Evolutionary conservation across 2,888 invertebrate species (phyloP).

Genomic region (Noctua janthina): DNA sequence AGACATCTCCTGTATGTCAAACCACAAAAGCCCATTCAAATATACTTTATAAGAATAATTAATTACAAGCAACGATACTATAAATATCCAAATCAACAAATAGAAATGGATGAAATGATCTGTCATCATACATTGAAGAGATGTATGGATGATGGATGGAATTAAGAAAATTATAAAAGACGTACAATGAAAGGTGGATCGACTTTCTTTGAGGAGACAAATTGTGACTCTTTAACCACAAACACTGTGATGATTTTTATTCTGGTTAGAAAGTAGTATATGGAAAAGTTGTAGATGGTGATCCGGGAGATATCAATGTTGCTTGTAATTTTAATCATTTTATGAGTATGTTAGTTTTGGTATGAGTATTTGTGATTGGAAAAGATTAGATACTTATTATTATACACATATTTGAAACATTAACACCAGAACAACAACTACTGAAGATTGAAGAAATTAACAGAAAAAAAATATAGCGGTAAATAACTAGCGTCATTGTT

Average conservation of each 20-base stretch:
- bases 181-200: conserved; percentile 64
- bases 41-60: conserved; percentile 54
- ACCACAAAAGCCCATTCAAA: conserved; percentile 50
- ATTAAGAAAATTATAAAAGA: conserved; percentile 81
- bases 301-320: not conserved
- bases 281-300: conserved; percentile 30
- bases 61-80: conserved; percentile 58
- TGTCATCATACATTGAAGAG: conserved; percentile 72
- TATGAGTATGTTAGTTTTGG: not conserved
- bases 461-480: not conserved
- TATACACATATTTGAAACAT: not conserved
- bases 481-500: no score
- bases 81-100: conserved; percentile 75
- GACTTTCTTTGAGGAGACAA: conserved; percentile 77
- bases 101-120: conserved; percentile 71
- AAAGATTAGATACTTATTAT: not conserved
- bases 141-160: conserved; percentile 74
- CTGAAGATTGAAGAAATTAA: not conserved
- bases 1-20: conserved; percentile 16
- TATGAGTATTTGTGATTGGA: not conserved
- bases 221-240: conserved; percentile 77
- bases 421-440: not conserved
- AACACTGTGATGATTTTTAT: conserved; percentile 76
- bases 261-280: conserved; percentile 70
- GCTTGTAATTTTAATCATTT: not conserved